Conservation (phyloP, 2,888 invertebrate genomes). For the Tetramorium bicarinatum region DNA sequence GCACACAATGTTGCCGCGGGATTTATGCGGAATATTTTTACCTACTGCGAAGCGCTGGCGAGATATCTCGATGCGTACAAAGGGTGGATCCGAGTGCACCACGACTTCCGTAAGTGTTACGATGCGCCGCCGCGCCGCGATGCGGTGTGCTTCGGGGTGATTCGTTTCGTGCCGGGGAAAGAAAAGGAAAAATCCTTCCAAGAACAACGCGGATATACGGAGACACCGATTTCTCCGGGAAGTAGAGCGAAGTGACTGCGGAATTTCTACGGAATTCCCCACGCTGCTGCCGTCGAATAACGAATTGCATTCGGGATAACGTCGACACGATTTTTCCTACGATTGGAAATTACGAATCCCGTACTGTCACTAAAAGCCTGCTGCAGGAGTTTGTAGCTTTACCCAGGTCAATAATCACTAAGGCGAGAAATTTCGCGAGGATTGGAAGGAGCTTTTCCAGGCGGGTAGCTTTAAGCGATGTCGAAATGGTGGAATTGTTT, state of each 20-base stretch:
- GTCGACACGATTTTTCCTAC: conserved; percentile 53
- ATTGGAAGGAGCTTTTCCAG: neutral
- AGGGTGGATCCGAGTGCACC: conserved; percentile 35
- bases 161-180: conserved; percentile 51
- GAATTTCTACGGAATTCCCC: conserved; percentile 47
- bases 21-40: conserved; percentile 55
- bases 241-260: conserved; percentile 47
- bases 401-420: conserved; percentile 18
- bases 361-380: conserved; percentile 14
- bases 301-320: conserved; percentile 53
- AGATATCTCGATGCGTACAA: conserved; percentile 49
- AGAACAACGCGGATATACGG: conserved; percentile 43
- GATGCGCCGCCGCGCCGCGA: conserved; percentile 16
- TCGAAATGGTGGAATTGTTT: conserved; percentile 5
- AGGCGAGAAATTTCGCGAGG: conserved; percentile 14
- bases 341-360: conserved; percentile 34
- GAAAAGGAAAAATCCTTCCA: conserved; percentile 31
- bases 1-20: conserved; percentile 37
- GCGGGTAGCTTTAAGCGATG: neutral
- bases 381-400: neutral
- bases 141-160: conserved; percentile 43
- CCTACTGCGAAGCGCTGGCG: neutral
- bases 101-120: conserved; percentile 34
- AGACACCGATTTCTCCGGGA: conserved; percentile 47
- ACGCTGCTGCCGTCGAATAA: conserved; percentile 45